Percentiles rank a stretch among this genome's conserved stretches.
These are phyloP conservation scores for Epinephelus awoara DNA, from an alignment of 2,797 vertebrate genomes.

Conservation along the genomic window DNA sequence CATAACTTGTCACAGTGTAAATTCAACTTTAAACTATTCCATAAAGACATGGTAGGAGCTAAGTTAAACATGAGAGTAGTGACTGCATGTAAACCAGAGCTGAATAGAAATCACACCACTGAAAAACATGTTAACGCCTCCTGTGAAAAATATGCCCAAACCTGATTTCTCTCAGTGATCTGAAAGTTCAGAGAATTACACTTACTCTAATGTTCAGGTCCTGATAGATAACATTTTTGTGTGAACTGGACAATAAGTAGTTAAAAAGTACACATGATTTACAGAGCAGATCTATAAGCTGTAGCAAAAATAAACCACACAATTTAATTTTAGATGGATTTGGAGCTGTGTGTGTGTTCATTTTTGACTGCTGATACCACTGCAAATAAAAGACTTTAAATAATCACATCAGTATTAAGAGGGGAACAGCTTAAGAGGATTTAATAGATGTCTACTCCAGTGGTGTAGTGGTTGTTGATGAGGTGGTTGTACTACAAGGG, in stretches of 20 bases:
- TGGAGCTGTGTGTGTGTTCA: too few relatives aligned
- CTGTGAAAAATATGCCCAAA: background rate
- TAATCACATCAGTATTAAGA: too few relatives aligned
- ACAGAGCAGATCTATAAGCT: background rate
- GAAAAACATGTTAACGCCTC: too few relatives aligned
- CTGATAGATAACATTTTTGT: background rate
- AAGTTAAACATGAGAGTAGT: too few relatives aligned
- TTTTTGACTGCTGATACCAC: background rate
- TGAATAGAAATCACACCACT: too few relatives aligned
- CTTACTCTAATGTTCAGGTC: background rate
- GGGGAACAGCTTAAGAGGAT: too few relatives aligned
- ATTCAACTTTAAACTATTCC: background rate
- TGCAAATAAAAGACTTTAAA: background rate
- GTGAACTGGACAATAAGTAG: background rate
- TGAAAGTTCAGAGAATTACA: background rate
- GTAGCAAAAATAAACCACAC: background rate
- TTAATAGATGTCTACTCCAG: too few relatives aligned
- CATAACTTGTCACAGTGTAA: background rate
- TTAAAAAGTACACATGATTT: background rate
- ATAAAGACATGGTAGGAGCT: too few relatives aligned
- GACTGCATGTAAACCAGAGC: background rate
- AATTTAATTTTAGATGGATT: too few relatives aligned
- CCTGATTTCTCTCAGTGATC: background rate
- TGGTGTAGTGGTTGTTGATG: too few relatives aligned
- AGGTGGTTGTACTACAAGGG: too few relatives aligned